These are phyloP conservation scores for Aphis gossypii DNA, from an alignment of 1,140 invertebrate genomes.

Conservation along the genomic window DNA sequence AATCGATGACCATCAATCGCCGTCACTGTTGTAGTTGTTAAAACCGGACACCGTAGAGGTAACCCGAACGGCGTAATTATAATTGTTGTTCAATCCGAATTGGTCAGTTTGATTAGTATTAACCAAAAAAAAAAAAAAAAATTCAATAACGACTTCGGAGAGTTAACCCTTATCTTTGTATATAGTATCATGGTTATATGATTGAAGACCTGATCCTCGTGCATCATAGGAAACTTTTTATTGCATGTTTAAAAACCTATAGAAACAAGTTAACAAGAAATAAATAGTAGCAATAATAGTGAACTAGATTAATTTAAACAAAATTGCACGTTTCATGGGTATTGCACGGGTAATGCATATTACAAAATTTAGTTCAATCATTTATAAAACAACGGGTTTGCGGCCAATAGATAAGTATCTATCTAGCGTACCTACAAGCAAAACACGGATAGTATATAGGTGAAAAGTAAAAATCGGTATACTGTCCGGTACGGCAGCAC, in stretches of 20 bases:
- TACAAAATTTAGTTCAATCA: neutral
- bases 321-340: neutral
- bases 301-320: neutral
- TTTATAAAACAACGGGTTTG: neutral
- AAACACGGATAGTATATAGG: neutral
- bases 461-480: neutral
- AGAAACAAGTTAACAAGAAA: neutral
- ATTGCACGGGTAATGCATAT: neutral
- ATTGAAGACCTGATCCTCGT: neutral
- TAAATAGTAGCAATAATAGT: neutral
- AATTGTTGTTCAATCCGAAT: slow-evolving; percentile 1
- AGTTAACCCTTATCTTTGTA: neutral
- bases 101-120: slow-evolving; percentile 2
- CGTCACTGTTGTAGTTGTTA: neutral
- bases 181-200: neutral
- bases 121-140: neutral
- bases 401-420: too few relatives aligned
- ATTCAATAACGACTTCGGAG: neutral
- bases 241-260: neutral
- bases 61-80: neutral
- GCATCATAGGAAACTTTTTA: neutral
- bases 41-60: neutral
- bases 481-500: neutral
- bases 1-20: slow-evolving; percentile 8
- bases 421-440: too few relatives aligned